Evolutionary conservation across 2,888 invertebrate species (phyloP).

Genomic region (Idaea aversata): DNA sequence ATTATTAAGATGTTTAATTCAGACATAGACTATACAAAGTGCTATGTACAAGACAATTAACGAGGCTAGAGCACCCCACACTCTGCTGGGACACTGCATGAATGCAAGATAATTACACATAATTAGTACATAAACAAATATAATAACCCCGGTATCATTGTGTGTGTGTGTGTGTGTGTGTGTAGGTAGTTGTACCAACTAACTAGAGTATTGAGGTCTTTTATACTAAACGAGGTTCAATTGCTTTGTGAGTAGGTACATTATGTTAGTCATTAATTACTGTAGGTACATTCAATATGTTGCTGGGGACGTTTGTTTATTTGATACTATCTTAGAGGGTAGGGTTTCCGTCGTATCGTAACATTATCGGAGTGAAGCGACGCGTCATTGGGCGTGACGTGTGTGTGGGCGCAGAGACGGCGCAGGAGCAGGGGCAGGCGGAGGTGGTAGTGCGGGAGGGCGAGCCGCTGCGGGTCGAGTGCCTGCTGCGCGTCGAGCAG

Average conservation of each 20-base stretch:
- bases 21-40: no score
- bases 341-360: no score
- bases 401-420: slow-evolving; percentile 38
- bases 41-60: no score
- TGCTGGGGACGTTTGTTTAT: background rate
- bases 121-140: no score
- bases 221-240: background rate
- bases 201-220: no score
- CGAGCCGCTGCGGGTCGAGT: slow-evolving; percentile 62
- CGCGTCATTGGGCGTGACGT: slow-evolving; percentile 2
- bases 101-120: no score
- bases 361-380: background rate
- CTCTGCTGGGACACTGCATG: no score
- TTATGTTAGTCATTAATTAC: background rate
- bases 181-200: no score
- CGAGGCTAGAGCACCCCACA: no score
- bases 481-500: slow-evolving; percentile 58
- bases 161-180: no score
- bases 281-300: background rate
- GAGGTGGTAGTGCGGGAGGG: slow-evolving; percentile 44
- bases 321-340: background rate
- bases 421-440: slow-evolving; percentile 5
- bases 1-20: no score
- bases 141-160: no score
- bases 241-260: background rate